These are phyloP conservation scores for Alauda arvensis DNA, from an alignment of 2,797 vertebrate species.

Conservation along the genomic window DNA sequence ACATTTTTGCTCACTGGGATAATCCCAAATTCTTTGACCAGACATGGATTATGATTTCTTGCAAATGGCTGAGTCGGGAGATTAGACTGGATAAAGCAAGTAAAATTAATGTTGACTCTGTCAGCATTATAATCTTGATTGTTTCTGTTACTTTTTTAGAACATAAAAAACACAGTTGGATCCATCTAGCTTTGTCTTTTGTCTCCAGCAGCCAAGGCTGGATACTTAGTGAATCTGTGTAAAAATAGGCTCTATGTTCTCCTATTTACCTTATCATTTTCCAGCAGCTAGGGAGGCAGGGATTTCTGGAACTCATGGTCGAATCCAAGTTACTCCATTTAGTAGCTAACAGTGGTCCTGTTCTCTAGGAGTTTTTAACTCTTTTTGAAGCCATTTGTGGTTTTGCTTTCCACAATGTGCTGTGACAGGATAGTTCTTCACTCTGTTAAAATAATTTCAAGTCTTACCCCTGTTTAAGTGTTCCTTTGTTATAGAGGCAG, in stretches of 20 bases:
- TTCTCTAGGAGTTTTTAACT: background rate
- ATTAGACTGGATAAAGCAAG: constrained; percentile 20
- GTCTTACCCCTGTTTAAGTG: background rate
- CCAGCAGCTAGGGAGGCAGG: background rate
- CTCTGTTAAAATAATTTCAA: background rate
- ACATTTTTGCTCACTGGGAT: background rate
- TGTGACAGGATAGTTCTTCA: background rate
- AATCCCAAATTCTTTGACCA: background rate
- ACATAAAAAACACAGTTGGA: background rate
- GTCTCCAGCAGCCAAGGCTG: background rate
- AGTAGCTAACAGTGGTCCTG: background rate
- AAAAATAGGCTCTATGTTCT: background rate
- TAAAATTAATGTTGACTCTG: constrained; percentile 10
- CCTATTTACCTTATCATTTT: background rate
- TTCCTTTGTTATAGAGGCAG: background rate
- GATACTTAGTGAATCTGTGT: background rate
- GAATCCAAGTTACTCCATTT: background rate
- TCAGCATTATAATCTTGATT: background rate
- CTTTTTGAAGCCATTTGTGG: background rate
- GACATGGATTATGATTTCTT: constrained; percentile 21
- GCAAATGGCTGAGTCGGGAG: background rate
- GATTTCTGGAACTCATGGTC: background rate
- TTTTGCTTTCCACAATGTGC: background rate
- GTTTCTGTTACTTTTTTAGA: constrained; percentile 7
- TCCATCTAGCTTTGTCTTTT: background rate